Evolutionary conservation across 2,113 vertebrate genomes (phyloP), one percentile per base, ranked within the genome.

Genomic region (Lophura nycthemera): DNA sequence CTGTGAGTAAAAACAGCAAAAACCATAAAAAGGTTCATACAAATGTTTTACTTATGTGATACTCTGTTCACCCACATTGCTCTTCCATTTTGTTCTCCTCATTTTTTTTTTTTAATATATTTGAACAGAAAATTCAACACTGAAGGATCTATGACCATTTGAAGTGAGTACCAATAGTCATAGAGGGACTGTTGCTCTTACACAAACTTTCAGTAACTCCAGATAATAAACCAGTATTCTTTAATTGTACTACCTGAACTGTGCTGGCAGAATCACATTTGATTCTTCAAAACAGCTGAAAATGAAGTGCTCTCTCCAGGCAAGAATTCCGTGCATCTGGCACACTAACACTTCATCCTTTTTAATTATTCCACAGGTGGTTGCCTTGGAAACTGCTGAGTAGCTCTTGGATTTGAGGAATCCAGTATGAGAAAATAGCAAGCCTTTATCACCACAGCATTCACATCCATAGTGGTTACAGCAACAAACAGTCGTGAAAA

Each of bases 341-440:
- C 82, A 90, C 36, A 54, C 57, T 34, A 75, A 69, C 88, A 38
- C 90, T 96, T 84, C 96, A 95, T 84, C 95, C 92, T 95, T 87
- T 87, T 95, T 96, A 95, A 97, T 94, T 92, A 96, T 96, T 96
- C 95, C 95, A 95, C 95, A 96, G 93, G 94, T 91, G 88, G 96
- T 97, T 97, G 95, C 96, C 96, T 96, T 94, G 94, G 96, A 95
- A 97, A 97, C 96, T 81, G 92, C 70, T 92, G 91, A 89, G 80
- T 47, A 92, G 93, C 92, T 96, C 94, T 96, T 66, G 78, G 70
- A 87, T 92, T 69, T 65, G 86, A 93, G 84, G 75, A 75, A 94
- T 88, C 86, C 88, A 43, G 66, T 60, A 71, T 12, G 85, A 93
- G 78, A 82, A 65, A 88, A 91, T 13, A 47, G 79, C 2, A 42